Base-by-base conservation (phyloP, 30 jellyfish, hydroid and myxozoan species). In the Chironex yamaguchii region DNA sequence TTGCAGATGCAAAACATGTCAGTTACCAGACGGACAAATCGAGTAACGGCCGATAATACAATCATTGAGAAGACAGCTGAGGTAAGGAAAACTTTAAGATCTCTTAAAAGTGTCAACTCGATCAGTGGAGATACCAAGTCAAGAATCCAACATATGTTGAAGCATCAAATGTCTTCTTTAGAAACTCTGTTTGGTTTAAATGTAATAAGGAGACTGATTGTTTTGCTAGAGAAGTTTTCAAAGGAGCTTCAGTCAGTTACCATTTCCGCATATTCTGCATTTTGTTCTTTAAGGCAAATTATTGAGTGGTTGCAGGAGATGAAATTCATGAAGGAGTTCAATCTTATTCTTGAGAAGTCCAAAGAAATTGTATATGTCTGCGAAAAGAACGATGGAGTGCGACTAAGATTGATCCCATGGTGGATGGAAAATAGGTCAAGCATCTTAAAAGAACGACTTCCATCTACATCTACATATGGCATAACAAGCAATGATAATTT, bases 241-340 rank as follows among this genome's bases (percentile, higher is more conserved):
- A 63, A 63, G 77, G 77, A 63, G 77, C 77, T 63, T 63, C 77
- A 63, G 58, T 63, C 36, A 63, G 77, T 63, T 63, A 63, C 77
- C 27, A 63, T 63, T 63, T 63, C 77, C 30, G 77, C 77, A 63
- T 42, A 27, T 27, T 27, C 27, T 63, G 77, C 77, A 63, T 63
- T 22, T 27, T 63, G 30, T 63, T 63, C 77, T 63, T 63, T 63
- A 63, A 42, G 34, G 30, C 30, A 63, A 23, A 22, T n/a, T 27
- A 22, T n/a, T 63, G 13, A 63, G 77, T 50, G 77, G 77, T 63
- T 63, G 77, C 77, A 63, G 77, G 77, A 63, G 77, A 63, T 63
- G 36, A 63, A 50, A 30, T 63, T 42, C 77, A 63, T 63, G 77
- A 50, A 22, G 28, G 33, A 63, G 20, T 27, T 63, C 77, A 63